Evolutionary conservation across 2,797 vertebrate genomes (phyloP).

Genomic region (Pyrocephalus nanus): DNA sequence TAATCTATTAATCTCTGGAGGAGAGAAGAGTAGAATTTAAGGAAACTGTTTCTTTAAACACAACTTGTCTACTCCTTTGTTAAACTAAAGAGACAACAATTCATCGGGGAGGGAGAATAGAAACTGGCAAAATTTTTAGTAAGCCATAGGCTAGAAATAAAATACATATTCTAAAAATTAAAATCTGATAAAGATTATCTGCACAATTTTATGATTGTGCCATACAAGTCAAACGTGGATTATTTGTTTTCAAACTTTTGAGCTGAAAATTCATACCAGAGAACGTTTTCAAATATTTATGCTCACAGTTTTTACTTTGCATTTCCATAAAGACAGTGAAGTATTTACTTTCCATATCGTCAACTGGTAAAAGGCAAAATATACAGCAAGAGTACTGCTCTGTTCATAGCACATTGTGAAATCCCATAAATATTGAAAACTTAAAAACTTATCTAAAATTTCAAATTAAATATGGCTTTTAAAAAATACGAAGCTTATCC

Average conservation of each 20-base stretch:
- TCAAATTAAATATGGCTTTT: background rate
- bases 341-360: background rate
- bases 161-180: background rate
- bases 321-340: background rate
- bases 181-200: background rate
- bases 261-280: background rate
- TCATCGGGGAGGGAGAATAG: background rate
- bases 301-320: background rate
- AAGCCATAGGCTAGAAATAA: background rate
- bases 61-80: background rate
- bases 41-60: background rate
- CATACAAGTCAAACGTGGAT: background rate
- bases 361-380: background rate
- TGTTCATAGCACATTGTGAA: background rate
- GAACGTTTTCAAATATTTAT: background rate
- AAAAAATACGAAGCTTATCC: background rate
- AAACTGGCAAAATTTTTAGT: background rate
- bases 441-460: background rate
- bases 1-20: background rate
- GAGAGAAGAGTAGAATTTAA: background rate
- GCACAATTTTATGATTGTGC: background rate
- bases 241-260: background rate
- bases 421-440: background rate
- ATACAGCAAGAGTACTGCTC: background rate
- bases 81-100: background rate